Evolutionary conservation across 2,113 vertebrate species (phyloP), one percentile per base, ranked within the genome.

Genomic region (Odocoileus virginianus): DNA sequence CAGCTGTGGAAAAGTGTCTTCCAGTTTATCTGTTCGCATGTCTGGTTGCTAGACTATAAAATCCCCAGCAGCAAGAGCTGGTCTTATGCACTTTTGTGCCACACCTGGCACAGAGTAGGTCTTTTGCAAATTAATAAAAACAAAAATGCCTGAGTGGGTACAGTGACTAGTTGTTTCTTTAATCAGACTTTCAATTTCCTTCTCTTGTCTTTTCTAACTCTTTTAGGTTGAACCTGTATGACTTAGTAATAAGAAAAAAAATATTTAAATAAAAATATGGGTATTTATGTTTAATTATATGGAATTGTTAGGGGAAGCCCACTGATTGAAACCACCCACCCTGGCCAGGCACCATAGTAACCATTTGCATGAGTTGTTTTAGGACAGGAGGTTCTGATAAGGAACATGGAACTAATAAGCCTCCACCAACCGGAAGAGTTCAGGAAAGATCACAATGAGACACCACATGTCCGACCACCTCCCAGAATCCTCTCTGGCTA

Each of bases 41-140:
- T 40, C 86, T 45, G 25, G n/a, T 84, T 76, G 67, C 85, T 58
- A 87, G 54, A 82, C 95, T 55, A 64, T 96, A 85, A 94, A 96
- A 95, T 92, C 45, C 94, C 30, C 9, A 28, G 71, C 71, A 45
- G 89, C 87, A 85, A 84, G 45, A 88, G 50, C 45, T 23, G 43
- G 15, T 78, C 57, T n/a, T 21, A 58, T 15, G 90, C 54, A 90
- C 94, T 74, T 85, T 67, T 40, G 58, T 36, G 33, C 83, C 23
- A 15, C 6, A 21, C 61, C 30, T 86, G 87, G 61, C 30, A 83
- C 61, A 87, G 50, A 87, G 45, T 86, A 82, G 91, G 71, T 60
- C 83, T 95, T 95, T 92, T 74, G 33, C 40, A 98, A 96, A 19
- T 85, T 61, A 86, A 89, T 45, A 74, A 40, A 21, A 76, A 79